Evolutionary conservation across 2,113 vertebrate species (phyloP).

Genomic region (Azemiops feae): DNA sequence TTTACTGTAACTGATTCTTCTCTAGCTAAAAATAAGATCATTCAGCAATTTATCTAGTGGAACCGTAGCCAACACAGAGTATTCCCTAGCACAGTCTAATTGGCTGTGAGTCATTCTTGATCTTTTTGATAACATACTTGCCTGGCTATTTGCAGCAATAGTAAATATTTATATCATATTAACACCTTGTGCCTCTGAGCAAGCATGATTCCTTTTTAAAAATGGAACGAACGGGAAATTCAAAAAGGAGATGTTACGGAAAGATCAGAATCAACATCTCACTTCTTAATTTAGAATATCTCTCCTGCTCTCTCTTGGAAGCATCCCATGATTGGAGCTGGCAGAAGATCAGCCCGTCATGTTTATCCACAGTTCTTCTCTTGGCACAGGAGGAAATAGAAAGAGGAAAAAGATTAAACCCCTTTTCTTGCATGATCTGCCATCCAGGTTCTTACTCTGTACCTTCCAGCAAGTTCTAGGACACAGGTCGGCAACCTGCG

Average conservation of each 20-base stretch:
- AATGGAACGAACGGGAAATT: neutral
- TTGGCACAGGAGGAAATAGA: neutral
- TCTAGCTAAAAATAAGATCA: neutral
- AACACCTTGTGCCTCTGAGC: neutral
- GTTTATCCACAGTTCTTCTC: neutral
- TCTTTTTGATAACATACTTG: neutral
- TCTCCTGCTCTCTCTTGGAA: neutral
- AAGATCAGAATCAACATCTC: neutral
- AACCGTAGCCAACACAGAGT: neutral
- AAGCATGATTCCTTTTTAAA: neutral
- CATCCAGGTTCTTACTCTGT: neutral
- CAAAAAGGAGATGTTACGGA: neutral
- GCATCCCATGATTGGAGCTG: neutral
- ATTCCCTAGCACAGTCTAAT: neutral
- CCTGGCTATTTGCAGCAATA: conserved; percentile 9
- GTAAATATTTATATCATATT: conserved; percentile 24
- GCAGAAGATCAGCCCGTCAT: neutral
- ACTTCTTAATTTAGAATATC: neutral
- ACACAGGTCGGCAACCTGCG: too few species aligned
- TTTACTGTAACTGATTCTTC: neutral
- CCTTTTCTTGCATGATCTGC: neutral
- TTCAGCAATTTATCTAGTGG: neutral
- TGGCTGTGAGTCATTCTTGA: neutral
- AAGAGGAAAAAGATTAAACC: neutral
- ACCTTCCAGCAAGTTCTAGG: neutral